These are phyloP conservation scores for Sprattus sprattus DNA, from an alignment of 2,113 vertebrate genomes.

Conservation along the genomic window DNA sequence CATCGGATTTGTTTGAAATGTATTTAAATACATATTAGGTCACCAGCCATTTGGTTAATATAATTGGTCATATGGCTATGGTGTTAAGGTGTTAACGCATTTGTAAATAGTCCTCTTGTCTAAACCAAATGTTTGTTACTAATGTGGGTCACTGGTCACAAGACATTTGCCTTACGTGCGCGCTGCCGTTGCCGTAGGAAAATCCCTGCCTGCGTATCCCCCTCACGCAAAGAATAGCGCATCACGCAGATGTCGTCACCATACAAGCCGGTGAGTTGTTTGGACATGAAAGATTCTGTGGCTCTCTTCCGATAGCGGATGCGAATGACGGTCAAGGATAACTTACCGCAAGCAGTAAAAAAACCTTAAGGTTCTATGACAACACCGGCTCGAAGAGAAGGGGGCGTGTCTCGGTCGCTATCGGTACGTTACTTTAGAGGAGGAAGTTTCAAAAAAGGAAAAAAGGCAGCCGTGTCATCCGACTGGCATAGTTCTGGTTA, in stretches of 20 bases:
- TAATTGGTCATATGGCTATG: neutral
- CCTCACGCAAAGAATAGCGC: constrained; percentile 12
- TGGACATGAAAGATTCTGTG: constrained; percentile 42
- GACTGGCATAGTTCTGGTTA: constrained; percentile 18
- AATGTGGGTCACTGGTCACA: neutral
- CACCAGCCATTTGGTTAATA: neutral
- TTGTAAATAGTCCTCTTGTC: neutral
- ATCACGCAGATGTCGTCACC: constrained; percentile 38
- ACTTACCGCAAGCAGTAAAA: constrained; percentile 33
- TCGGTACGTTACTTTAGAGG: neutral
- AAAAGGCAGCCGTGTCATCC: constrained; percentile 33
- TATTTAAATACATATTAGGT: neutral
- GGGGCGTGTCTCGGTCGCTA: neutral
- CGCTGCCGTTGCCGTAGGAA: constrained; percentile 53
- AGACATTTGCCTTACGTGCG: neutral
- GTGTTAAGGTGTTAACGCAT: neutral
- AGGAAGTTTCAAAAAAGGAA: neutral
- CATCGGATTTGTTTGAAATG: neutral
- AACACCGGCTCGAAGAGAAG: neutral
- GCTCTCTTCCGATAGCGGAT: constrained; percentile 32
- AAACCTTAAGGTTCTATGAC: neutral
- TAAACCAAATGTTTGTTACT: neutral
- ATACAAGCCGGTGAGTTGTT: constrained; percentile 50
- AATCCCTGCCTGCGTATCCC: constrained; percentile 5
- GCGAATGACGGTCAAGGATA: constrained; percentile 51